Conservation (phyloP, 2,888 invertebrate genomes). For the Ophonus ardosiacus region DNA sequence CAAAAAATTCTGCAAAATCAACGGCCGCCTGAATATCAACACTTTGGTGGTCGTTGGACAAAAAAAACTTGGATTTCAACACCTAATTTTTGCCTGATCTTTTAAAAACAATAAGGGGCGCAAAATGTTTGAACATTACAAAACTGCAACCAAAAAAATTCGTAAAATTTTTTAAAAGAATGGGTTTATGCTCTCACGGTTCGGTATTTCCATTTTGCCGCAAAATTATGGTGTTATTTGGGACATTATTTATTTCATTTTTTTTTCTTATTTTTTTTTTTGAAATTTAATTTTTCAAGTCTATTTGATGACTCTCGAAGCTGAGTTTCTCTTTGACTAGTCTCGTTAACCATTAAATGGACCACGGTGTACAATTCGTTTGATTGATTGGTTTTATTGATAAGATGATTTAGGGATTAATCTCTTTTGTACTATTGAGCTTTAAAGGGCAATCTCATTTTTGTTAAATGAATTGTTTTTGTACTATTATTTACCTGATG, state of each 20-base stretch:
- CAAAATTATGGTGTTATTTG: slow-evolving; percentile 50
- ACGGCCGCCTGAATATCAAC: slow-evolving; percentile 69
- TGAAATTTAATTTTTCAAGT: slow-evolving; percentile 47
- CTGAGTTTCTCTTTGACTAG: slow-evolving; percentile 18
- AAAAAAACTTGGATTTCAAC: slow-evolving; percentile 74
- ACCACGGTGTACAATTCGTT: slow-evolving; percentile 60
- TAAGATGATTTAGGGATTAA: slow-evolving; percentile 51
- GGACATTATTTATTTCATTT: slow-evolving; percentile 20
- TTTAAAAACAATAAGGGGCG: slow-evolving; percentile 60
- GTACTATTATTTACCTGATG: slow-evolving; percentile 59
- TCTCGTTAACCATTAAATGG: slow-evolving; percentile 44
- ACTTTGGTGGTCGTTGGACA: slow-evolving; percentile 70
- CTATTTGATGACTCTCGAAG: slow-evolving; percentile 28
- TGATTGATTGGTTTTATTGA: slow-evolving; percentile 52
- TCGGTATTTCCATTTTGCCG: slow-evolving; percentile 59
- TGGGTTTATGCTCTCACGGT: slow-evolving; percentile 62
- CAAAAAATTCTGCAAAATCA: slow-evolving; percentile 71
- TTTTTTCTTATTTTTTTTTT: slow-evolving; percentile 26
- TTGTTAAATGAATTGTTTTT: slow-evolving; percentile 53
- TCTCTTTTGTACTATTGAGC: slow-evolving; percentile 58
- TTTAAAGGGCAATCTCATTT: slow-evolving; percentile 58
- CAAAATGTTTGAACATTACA: slow-evolving; percentile 68
- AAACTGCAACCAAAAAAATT: slow-evolving; percentile 73
- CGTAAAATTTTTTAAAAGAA: slow-evolving; percentile 72
- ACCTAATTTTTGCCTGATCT: slow-evolving; percentile 71